Base-by-base conservation (phyloP, 2,888 invertebrate species). In the Lithophane leautieri region DNA sequence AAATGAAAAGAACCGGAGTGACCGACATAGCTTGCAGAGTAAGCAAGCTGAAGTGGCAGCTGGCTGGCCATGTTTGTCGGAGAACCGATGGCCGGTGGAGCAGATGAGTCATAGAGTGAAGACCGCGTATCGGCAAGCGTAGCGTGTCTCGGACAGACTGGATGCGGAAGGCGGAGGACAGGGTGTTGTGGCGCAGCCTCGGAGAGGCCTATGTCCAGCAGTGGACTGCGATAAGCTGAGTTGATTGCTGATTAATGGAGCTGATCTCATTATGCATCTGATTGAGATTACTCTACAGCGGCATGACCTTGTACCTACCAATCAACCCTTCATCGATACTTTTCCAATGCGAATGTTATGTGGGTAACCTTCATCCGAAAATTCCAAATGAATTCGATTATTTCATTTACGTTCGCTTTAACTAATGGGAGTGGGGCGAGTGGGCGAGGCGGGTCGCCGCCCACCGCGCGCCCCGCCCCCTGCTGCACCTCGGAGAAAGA, bases 361-460 rank as follows among this genome's bases (percentile, higher is more conserved):
- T 44, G 6, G 14, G 11, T 47, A 62, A n/a, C n/a, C n/a, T 58
- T 52, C 44, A 25, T 47, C 28, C n/a, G 9, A 47, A 70, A n/a
- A 44, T 44, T n/a, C 7, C 22, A 47, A 44, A 16, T 34, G 34
- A 14, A 52, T n/a, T 42, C 0, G 12, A 28, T 50, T 50, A 56
- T 40, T 28, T 75, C 9, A 12, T 40, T 25, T 14, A 7, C 16
- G 16, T 54, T 52, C 40, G 25, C 62, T 62, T 42, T 14, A 67
- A 54, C 12, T 42, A 22, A 40, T 22, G 25, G 70, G 68, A 44
- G 63, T 44, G 67, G n/a, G 70, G 52, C 60, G 8, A 54, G 72
- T 70, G 75, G 86, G 86, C 88, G 86, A 81, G 73, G 44, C 78
- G 11, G 6, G 52, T 25, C 22, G 47, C 81, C 84, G 84, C 86